These are phyloP conservation scores for Neoascia interrupta DNA, from an alignment of 2,888 invertebrate species.

Conservation along the genomic window DNA sequence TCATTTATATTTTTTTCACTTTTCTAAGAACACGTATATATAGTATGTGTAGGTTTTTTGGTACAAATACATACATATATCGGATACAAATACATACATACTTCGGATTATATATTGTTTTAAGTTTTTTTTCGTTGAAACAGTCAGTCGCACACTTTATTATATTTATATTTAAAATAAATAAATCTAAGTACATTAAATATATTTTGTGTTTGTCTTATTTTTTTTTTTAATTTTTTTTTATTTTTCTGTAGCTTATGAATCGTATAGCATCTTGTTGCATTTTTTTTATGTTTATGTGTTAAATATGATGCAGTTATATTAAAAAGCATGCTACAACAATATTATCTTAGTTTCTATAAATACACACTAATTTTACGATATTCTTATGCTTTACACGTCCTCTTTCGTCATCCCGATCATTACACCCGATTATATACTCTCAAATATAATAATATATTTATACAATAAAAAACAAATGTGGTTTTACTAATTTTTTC, in stretches of 20 bases:
- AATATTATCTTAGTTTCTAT: conserved; percentile 31
- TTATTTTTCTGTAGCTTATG: conserved; percentile 29
- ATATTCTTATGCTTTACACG: conserved; percentile 50
- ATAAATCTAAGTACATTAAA: conserved; percentile 57
- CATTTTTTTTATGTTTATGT: conserved; percentile 22
- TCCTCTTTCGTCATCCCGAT: too few relatives aligned
- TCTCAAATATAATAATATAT: conserved; percentile 55
- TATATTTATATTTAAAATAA: conserved; percentile 49
- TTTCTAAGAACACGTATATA: conserved; percentile 43
- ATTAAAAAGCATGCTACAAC: conserved; percentile 62
- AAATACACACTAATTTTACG: conserved; percentile 42
- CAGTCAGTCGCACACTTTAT: conserved; percentile 68
- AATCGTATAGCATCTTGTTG: conserved; percentile 50
- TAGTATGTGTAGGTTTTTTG: conserved; percentile 26
- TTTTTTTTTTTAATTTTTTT: conserved; percentile 10
- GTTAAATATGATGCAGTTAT: conserved; percentile 54
- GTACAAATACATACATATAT: conserved; percentile 43
- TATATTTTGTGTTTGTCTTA: background rate
- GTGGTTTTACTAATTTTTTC: conserved; percentile 42
- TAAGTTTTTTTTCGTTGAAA: conserved; percentile 41
- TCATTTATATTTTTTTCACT: conserved; percentile 56
- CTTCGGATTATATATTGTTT: conserved; percentile 46
- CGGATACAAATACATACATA: too few relatives aligned
- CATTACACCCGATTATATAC: conserved; percentile 2
- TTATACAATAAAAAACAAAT: conserved; percentile 11